Base-by-base conservation (phyloP, 2,113 vertebrate genomes). In the Apodemus speciosus region DNA sequence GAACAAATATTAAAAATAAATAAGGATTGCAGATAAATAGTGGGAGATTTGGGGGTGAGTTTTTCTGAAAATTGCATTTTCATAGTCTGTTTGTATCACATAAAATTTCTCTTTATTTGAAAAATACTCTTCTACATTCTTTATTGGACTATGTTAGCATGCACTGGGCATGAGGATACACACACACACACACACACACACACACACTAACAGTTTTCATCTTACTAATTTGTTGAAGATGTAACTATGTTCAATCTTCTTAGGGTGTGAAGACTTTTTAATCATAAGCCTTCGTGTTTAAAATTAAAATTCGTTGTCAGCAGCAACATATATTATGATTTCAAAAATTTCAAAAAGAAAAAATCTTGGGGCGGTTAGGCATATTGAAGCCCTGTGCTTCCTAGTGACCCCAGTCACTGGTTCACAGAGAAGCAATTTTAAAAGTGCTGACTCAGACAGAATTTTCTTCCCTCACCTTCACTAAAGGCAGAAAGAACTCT, bases 291-390 rank as follows among this genome's bases (percentile, higher is more conserved):
- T 93, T 80, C 27, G 60, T 68, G n/a, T 92, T 66, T 32, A 96
- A 95, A 93, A 85, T 77, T 84, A 91, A 91, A 86, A 92, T 81
- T 56, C 27, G n/a, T 84, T 68, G 43, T 87, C 73, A 92, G 51
- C 62, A 91, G 71, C 66, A 51, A 83, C 27, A 38, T 77, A 51
- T 18, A 69, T 35, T 94, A 2, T 27, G 66, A 88, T 85, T 94
- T 91, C 32, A 80, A 80, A 87, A 72, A 7, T 62, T 90, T 71
- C 27, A 23, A 68, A 87, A 69, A 64, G 9, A 60, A 58, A 85
- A 87, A 87, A 72, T 56, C 23, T 56, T n/a, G 27, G 20, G 62
- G 51, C 20, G 38, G 9, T 75, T 20, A 16, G 53, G 51, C 88
- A 69, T 83, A 69, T 3, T 71, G 56, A 87, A 40, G 10, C 18